Conservation (phyloP, 2,888 invertebrate genomes). For the Dioctria rufipes region DNA sequence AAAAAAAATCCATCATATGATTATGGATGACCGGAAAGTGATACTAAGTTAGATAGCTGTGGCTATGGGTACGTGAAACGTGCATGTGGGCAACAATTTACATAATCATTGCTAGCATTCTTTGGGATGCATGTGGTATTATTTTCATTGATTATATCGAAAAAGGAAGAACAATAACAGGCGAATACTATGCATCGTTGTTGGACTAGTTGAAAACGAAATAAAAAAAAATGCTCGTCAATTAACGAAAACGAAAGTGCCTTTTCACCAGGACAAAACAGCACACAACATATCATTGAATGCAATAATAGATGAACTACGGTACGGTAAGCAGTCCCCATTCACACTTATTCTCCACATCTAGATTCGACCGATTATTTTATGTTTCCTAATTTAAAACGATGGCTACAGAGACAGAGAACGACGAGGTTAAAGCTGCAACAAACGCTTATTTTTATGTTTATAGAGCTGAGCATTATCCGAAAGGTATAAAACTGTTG, state of each 20-base stretch:
- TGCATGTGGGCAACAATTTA: too few species aligned
- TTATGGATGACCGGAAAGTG: constrained; percentile 56
- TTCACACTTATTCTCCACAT: constrained; percentile 33
- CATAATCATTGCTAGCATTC: constrained; percentile 63
- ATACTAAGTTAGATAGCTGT: constrained; percentile 57
- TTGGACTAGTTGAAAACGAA: constrained; percentile 55
- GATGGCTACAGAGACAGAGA: not conserved
- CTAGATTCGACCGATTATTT: constrained; percentile 1
- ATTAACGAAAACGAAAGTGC: constrained; percentile 60
- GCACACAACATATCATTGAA: not conserved
- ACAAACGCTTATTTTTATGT: not conserved
- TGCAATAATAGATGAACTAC: constrained; percentile 3
- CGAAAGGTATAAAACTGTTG: constrained; percentile 21
- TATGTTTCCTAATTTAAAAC: too few species aligned
- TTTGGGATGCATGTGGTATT: constrained; percentile 64
- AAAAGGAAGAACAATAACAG: constrained; percentile 63
- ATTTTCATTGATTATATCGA: constrained; percentile 64
- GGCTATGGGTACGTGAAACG: too few species aligned
- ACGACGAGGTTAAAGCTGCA: not conserved
- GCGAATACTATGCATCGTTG: constrained; percentile 33
- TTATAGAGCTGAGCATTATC: not conserved
- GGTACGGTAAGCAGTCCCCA: constrained; percentile 20
- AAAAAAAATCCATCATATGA: constrained; percentile 48
- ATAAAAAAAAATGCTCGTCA: constrained; percentile 62
- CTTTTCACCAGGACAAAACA: constrained; percentile 53